Evolutionary conservation across 2,113 vertebrate genomes (phyloP).

Genomic region (Pachypanchax playfairii): DNA sequence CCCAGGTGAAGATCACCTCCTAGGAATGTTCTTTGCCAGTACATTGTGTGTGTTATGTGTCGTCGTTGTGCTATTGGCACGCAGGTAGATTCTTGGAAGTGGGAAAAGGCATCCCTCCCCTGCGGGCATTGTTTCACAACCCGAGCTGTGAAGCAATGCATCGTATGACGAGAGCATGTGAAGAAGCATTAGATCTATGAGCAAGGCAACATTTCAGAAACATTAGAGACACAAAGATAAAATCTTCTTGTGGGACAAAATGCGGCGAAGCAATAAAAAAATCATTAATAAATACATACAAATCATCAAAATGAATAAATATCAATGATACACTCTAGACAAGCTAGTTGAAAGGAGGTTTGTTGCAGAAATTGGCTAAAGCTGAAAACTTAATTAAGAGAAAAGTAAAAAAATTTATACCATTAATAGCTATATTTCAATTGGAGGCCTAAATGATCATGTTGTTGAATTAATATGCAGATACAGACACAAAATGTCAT

Average conservation of each 20-base stretch:
- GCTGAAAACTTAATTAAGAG: no score
- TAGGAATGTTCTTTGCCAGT: constrained; percentile 61
- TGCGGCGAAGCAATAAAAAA: not conserved
- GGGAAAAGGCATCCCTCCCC: constrained; percentile 42
- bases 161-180: constrained; percentile 1
- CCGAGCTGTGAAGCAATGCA: constrained; percentile 29
- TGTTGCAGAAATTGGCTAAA: no score
- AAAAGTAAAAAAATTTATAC: no score
- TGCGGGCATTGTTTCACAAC: constrained; percentile 49
- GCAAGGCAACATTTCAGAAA: not conserved
- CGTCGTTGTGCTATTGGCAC: constrained; percentile 23
- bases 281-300: not conserved
- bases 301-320: not conserved
- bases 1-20: constrained; percentile 48
- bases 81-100: constrained; percentile 40
- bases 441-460: no score
- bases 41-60: constrained; percentile 15
- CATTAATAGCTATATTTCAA: no score
- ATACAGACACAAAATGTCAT: no score
- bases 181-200: constrained; percentile 3
- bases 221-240: not conserved
- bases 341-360: no score
- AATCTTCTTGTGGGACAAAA: not conserved
- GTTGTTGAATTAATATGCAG: no score
- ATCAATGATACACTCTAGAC: not conserved